These are phyloP conservation scores for Melanogrammus aeglefinus DNA, from an alignment of 2,797 vertebrate species.

Conservation along the genomic window DNA sequence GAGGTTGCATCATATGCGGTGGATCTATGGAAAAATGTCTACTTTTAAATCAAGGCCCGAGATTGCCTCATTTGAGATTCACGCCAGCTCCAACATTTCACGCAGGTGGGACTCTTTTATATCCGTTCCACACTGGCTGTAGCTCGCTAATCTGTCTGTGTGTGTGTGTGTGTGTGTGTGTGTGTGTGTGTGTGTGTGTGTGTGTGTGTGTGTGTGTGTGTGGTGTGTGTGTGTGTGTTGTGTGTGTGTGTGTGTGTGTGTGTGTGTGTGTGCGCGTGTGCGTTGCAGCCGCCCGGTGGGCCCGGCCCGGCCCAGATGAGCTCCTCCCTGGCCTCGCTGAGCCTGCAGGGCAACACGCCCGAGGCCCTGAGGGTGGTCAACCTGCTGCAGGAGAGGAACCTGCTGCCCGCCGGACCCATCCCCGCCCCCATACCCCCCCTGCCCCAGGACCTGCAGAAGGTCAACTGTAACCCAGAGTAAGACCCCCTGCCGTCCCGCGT, in stretches of 20 bases:
- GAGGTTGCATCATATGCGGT: background rate
- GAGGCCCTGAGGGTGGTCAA: slow-evolving; percentile 88
- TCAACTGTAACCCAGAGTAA: slow-evolving; percentile 96
- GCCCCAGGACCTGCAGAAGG: slow-evolving; percentile 89
- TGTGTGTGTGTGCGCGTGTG: slow-evolving; percentile 1
- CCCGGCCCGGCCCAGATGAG: slow-evolving; percentile 81
- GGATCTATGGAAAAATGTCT: background rate
- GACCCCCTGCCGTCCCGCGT: slow-evolving; percentile 24
- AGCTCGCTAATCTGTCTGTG: background rate
- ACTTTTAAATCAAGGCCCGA: background rate
- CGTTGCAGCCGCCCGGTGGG: slow-evolving; percentile 71
- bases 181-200: slow-evolving; percentile 2
- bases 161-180: slow-evolving; percentile 4
- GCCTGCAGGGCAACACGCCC: slow-evolving; percentile 80
- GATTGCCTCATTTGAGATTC: background rate
- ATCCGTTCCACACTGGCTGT: background rate
- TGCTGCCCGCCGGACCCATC: slow-evolving; percentile 79
- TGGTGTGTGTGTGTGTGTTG: slow-evolving; percentile 5
- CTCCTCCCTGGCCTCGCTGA: slow-evolving; percentile 81
- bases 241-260: background rate
- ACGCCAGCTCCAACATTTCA: background rate
- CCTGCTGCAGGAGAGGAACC: slow-evolving; percentile 94
- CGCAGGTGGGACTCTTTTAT: background rate
- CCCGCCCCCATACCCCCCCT: slow-evolving; percentile 85
- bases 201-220: background rate